Conservation (phyloP, 2,113 vertebrate species). For the Erythrocercus mccallii region DNA sequence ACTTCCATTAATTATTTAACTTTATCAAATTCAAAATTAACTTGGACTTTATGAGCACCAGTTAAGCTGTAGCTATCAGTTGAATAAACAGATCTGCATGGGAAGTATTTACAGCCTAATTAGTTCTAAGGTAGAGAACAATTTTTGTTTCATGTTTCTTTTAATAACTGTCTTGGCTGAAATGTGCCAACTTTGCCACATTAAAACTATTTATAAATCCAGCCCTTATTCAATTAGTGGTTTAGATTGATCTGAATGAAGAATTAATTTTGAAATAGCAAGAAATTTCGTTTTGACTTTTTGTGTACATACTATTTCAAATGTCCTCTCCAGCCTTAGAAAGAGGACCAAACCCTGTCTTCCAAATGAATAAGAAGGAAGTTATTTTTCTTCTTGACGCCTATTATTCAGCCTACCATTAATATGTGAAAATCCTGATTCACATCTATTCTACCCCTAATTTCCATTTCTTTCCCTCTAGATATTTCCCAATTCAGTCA, state of each 20-base stretch:
- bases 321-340: neutral
- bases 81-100: neutral
- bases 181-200: neutral
- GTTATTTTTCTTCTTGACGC: neutral
- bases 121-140: neutral
- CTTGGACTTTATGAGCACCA: neutral
- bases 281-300: neutral
- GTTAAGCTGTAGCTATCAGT: neutral
- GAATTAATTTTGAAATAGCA: neutral
- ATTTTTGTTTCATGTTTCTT: neutral
- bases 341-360: neutral
- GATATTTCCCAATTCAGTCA: neutral
- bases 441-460: neutral
- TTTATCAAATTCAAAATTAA: neutral
- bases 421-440: neutral
- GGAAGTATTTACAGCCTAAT: neutral
- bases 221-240: neutral
- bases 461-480: neutral
- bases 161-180: neutral
- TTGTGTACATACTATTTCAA: neutral
- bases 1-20: neutral
- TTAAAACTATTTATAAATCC: neutral
- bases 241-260: neutral
- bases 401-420: neutral
- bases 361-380: neutral